A percentile compares a stretch with the other conserved stretches of the same genome.
phyloP scores from a whole-genome alignment of 2,888 invertebrate genomes.

The Rhagonycha fulva region DNA sequence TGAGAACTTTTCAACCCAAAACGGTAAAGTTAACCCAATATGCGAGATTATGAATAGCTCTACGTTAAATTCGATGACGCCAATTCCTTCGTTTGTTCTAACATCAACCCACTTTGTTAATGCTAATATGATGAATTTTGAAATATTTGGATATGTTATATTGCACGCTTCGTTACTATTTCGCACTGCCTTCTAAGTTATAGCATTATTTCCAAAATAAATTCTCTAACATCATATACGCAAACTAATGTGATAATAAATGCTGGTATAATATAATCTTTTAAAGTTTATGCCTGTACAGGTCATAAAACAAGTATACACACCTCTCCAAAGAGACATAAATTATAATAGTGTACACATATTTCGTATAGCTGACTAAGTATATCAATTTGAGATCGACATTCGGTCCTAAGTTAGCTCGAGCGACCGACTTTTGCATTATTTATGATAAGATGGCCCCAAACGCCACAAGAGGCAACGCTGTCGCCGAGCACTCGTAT shows the following conservation, averaged over 20 bases:
- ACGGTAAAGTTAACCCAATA: background rate
- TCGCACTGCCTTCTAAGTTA: background rate
- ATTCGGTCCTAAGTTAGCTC: constrained; percentile 33
- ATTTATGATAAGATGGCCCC: constrained; percentile 49
- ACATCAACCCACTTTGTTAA: background rate
- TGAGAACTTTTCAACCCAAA: background rate
- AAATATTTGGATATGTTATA: background rate
- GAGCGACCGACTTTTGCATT: constrained; percentile 41
- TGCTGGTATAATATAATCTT: constrained; percentile 15
- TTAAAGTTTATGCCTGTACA: constrained; percentile 22
- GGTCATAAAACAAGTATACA: constrained; percentile 30
- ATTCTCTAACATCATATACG: background rate
- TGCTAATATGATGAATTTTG: background rate
- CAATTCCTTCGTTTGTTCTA: background rate
- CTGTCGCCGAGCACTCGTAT: constrained; percentile 51
- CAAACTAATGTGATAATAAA: constrained; percentile 12
- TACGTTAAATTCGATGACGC: background rate
- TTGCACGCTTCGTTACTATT: too few species aligned
- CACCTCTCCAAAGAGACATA: constrained; percentile 28
- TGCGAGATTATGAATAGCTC: background rate
- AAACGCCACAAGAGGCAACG: constrained; percentile 34
- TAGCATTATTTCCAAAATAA: background rate
- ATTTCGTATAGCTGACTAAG: constrained; percentile 37
- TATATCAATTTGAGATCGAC: constrained; percentile 43
- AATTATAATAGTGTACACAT: constrained; percentile 34